Base-by-base conservation (phyloP, 2,797 vertebrate genomes). In the Denticeps clupeoides region DNA sequence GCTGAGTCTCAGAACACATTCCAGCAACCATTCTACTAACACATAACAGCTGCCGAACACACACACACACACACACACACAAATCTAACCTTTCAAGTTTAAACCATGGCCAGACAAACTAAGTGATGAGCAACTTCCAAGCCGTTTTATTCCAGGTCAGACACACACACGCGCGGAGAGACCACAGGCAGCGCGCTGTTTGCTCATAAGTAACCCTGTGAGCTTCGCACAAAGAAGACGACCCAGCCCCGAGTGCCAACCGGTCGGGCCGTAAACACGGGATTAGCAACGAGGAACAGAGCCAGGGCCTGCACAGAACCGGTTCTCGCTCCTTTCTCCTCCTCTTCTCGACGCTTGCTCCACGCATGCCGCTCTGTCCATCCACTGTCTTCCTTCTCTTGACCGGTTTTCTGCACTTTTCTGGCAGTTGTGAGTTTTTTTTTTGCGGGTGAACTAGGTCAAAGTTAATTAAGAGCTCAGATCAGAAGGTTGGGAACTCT, bases 1-100 rank as follows among this genome's bases (percentile, higher is more conserved):
- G 69, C 62, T 71, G 32, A 7, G 13, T 35, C 32, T 32, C 32
- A 35, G 58, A 72, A 62, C 41, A 51, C 64, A 49, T 54, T 44
- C 43, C 64, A 49, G 27, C 35, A 59, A 70, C 68, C 69, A 70
- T 65, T 55, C 71, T 66, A 57, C 69, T 82, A 80, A 77, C 71
- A 66, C 75, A 58, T 68, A 60, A 72, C 77, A 78, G 75, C 71
- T 78, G 72, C 58, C 49, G 49, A 31, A 51, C 51, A 40, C 15
- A 58, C 54, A 50, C 53, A 53, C 35, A 68, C 64, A 67, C 68
- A 66, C 65, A 61, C 65, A 72, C 63, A 76, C 65, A 69, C 71
- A 51, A 50, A 45, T 56, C 45, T 71, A 66, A 58, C 49, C 59
- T 72, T 72, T 69, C 61, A 63, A 13, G 33, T 15, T 13, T 35